Base-by-base conservation (phyloP, 2,797 vertebrate genomes). In the Botia almorhae region DNA sequence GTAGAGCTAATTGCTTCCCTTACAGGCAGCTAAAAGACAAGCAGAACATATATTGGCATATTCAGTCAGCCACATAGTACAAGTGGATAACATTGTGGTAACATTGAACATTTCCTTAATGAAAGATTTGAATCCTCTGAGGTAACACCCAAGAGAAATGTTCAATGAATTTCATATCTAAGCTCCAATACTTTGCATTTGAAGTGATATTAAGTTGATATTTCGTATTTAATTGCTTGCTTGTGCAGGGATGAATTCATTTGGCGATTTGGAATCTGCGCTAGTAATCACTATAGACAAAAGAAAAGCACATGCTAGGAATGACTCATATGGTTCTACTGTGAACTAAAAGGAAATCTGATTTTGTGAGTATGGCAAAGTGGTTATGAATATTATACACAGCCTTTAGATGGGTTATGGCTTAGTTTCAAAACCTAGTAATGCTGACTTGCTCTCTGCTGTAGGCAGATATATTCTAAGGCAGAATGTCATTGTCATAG, bases 1-100 rank as follows among this genome's bases (percentile, higher is more conserved):
- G 77, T 71, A 56, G 60, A 81, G 55, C 81, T 87, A 82, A 88
- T 80, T 82, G 84, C 85, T 85, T 81, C 81, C 71, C 74, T 84
- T 75, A 78, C 71, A 83, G 70, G 68, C 67, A 7, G 78, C 76
- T 75, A 64, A 80, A 82, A 78, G 69, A 72, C 80, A 78, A 78
- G 69, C 63, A 60, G 79, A 56, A 76, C 61, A 78, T 69, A 81
- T 43, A 48, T n/a, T 53, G 67, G 74, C 89, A 73, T 26, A 67
- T 80, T 80, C 78, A 80, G 73, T 80, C 78, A 80, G 78, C 56
- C 48, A 63, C 58, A 79, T 71, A 19, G 29, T 26, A 64, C 29
- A 71, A 80, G 78, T 65, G 78, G 68, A 72, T 80, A 64, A 16
- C 69, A 79, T 46, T 55, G 48, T 67, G 78, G 58, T 65, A 72